These are phyloP conservation scores for Sitta europaea DNA, from an alignment of 2,113 vertebrate genomes.

Conservation along the genomic window DNA sequence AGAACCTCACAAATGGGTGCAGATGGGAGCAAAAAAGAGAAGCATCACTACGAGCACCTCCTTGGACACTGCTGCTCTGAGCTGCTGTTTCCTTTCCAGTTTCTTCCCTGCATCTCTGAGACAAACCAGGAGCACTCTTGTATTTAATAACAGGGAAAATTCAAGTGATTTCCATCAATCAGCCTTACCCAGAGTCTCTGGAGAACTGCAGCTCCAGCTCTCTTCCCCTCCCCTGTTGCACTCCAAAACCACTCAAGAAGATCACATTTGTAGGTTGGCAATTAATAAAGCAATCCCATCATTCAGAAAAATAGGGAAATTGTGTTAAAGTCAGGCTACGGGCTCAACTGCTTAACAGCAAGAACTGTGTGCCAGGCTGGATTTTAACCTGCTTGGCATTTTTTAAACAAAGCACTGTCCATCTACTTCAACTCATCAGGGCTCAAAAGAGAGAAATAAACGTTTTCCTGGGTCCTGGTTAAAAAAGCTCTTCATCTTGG, in stretches of 20 bases:
- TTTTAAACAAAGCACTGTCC: neutral
- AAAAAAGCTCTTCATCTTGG: neutral
- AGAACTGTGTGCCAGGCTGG: neutral
- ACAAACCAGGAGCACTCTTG: neutral
- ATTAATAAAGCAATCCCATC: neutral
- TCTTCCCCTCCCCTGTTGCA: neutral
- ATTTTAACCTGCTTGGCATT: neutral
- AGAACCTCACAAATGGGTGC: neutral
- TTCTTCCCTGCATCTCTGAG: neutral
- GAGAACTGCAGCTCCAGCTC: neutral
- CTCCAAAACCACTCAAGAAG: neutral
- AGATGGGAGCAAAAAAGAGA: neutral
- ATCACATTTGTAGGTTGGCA: neutral
- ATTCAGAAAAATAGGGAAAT: neutral
- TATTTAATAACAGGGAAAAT: neutral
- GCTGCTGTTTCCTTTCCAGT: neutral
- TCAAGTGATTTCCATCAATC: conserved; percentile 15
- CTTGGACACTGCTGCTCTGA: neutral
- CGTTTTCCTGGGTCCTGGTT: neutral
- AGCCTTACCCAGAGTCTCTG: neutral
- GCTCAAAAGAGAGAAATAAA: neutral
- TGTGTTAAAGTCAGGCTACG: neutral
- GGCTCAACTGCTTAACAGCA: neutral
- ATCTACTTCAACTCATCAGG: neutral
- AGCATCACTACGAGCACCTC: neutral